Conservation (phyloP, 2,113 vertebrate species). For the Melierax canorus region DNA sequence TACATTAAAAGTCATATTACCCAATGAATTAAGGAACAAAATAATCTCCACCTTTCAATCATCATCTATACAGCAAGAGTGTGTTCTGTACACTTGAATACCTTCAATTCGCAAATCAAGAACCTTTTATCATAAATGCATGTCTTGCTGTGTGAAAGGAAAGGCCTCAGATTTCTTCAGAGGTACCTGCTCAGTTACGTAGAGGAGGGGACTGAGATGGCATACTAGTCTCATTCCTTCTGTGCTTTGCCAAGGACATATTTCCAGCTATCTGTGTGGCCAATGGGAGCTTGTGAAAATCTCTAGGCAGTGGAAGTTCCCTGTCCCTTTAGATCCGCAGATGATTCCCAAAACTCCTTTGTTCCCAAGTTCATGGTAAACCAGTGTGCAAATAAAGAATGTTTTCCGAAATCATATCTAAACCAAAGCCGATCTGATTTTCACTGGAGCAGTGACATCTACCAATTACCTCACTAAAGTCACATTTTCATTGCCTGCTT, state of each 20-base stretch:
- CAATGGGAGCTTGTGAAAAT: not conserved
- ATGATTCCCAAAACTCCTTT: not conserved
- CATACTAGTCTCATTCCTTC: not conserved
- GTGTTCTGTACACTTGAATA: not conserved
- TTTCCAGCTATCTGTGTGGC: not conserved
- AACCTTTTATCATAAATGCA: not conserved
- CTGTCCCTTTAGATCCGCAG: not conserved
- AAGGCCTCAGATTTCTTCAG: not conserved
- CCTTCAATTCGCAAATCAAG: not conserved
- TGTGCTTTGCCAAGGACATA: not conserved
- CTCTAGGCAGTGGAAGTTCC: not conserved
- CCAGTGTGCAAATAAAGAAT: not conserved
- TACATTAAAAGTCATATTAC: not conserved
- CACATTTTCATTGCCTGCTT: not conserved
- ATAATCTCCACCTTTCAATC: not conserved
- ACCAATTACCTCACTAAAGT: not conserved
- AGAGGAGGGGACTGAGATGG: not conserved
- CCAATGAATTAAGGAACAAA: not conserved
- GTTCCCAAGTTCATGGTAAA: not conserved
- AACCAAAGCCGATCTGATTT: not conserved
- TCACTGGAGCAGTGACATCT: not conserved
- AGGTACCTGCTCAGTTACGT: not conserved
- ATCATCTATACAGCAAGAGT: not conserved
- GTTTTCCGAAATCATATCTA: not conserved
- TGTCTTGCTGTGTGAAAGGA: not conserved